Evolutionary conservation across 2,113 vertebrate species (phyloP).

Genomic region (Rana temporaria): DNA sequence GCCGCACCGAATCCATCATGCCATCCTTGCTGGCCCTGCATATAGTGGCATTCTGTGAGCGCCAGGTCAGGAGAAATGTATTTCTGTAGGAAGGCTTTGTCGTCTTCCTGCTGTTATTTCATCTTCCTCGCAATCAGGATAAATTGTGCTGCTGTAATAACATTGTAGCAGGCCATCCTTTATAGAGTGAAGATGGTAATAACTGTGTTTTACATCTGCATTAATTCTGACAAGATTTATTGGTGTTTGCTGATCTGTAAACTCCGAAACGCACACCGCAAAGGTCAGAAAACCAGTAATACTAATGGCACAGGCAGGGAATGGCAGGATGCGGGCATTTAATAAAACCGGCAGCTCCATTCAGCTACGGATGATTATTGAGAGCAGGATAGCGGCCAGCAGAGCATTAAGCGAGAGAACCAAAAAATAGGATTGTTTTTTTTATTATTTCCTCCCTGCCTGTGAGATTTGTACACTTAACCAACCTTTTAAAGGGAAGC

Average conservation of each 20-base stretch:
- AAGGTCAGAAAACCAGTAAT: constrained; percentile 63
- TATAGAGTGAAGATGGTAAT: constrained; percentile 60
- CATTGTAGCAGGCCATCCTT: constrained; percentile 62
- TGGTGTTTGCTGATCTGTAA: constrained; percentile 63
- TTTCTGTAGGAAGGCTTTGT: constrained; percentile 21
- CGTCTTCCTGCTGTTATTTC: constrained; percentile 50
- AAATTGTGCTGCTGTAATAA: constrained; percentile 61
- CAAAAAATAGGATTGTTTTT: no score
- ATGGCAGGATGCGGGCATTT: background rate
- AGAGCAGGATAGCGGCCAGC: background rate
- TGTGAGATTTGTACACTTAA: no score
- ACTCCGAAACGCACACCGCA: constrained; percentile 64
- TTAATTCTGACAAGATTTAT: constrained; percentile 70
- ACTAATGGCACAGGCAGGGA: constrained; percentile 55
- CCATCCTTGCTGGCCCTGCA: constrained; percentile 2
- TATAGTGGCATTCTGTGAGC: constrained; percentile 23
- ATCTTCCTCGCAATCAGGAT: constrained; percentile 60
- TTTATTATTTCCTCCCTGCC: no score
- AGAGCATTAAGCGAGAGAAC: no score
- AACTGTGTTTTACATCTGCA: constrained; percentile 63
- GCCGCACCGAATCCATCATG: constrained; percentile 57
- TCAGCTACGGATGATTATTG: background rate
- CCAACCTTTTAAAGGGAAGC: no score
- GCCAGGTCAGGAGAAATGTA: constrained; percentile 42
- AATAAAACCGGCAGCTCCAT: background rate